A percentile compares a stretch with the other conserved stretches of the same genome.
phyloP scores from a whole-genome alignment of 2,797 vertebrate species.

The Decapterus maruadsi region DNA sequence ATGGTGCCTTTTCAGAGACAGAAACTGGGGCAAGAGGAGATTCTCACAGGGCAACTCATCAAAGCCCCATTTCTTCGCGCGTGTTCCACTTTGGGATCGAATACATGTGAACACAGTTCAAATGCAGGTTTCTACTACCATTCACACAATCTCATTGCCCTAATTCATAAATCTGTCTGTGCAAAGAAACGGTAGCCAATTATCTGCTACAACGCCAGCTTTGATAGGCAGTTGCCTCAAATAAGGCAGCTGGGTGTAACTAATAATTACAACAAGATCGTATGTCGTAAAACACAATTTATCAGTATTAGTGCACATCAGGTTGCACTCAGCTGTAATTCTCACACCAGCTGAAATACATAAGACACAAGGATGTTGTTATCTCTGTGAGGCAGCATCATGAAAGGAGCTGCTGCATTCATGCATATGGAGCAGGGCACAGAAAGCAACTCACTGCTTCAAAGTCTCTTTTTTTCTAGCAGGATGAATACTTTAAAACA shows the following conservation, averaged over 20 bases:
- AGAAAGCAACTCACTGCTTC: slow-evolving; percentile 44
- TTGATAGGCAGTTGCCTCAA: slow-evolving; percentile 48
- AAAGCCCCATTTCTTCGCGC: slow-evolving; percentile 53
- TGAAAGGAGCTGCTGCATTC: slow-evolving; percentile 59
- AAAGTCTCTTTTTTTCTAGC: slow-evolving; percentile 42
- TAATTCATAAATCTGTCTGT: slow-evolving; percentile 46
- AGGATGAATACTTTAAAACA: slow-evolving; percentile 40
- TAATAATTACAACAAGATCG: slow-evolving; percentile 45
- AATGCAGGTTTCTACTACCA: slow-evolving; percentile 49
- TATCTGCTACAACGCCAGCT: slow-evolving; percentile 31
- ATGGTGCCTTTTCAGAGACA: slow-evolving; percentile 46
- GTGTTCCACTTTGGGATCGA: slow-evolving; percentile 61
- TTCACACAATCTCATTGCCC: slow-evolving; percentile 36
- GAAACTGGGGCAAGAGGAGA: slow-evolving; percentile 76
- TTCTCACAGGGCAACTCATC: slow-evolving; percentile 74
- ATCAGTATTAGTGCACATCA: slow-evolving; percentile 8
- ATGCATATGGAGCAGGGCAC: slow-evolving; percentile 55
- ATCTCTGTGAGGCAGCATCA: slow-evolving; percentile 47
- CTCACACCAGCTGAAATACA: slow-evolving; percentile 20
- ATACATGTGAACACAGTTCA: slow-evolving; percentile 64
- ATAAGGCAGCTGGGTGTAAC: slow-evolving; percentile 45
- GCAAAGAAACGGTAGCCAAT: slow-evolving; percentile 34
- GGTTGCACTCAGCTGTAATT: slow-evolving; percentile 27
- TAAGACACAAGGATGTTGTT: slow-evolving; percentile 37
- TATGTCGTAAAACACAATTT: slow-evolving; percentile 26